Percentiles rank a stretch among this genome's conserved stretches.
phyloP scores from a whole-genome alignment of 2,888 invertebrate genomes.

The Napeogenes sylphis region DNA sequence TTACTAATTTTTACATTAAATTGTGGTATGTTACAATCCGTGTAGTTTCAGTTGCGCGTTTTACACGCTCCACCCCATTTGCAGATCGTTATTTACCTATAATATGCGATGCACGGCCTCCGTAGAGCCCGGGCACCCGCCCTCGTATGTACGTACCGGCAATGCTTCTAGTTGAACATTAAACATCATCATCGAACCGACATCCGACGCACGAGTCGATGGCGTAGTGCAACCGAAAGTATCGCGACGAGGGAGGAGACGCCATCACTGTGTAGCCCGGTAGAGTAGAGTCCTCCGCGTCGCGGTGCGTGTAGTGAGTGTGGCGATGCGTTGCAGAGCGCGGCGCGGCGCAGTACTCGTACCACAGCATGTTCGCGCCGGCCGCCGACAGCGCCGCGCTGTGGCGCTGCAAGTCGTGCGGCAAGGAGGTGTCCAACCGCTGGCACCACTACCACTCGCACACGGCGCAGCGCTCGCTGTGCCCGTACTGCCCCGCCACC shows the following conservation, averaged over 20 bases:
- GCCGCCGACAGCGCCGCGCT: constrained; percentile 83
- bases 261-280: constrained; percentile 20
- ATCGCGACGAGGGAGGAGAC: constrained; percentile 24
- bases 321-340: constrained; percentile 54
- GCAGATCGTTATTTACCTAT: constrained; percentile 39
- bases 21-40: constrained; percentile 82
- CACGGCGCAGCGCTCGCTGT: constrained; percentile 86
- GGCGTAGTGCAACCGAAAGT: constrained; percentile 30
- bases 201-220: constrained; percentile 25
- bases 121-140: constrained; percentile 31
- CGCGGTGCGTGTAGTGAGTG: constrained; percentile 16
- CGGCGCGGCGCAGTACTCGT: constrained; percentile 78
- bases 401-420: constrained; percentile 89
- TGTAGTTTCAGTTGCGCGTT: constrained; percentile 75
- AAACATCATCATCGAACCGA: constrained; percentile 10
- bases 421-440: constrained; percentile 91
- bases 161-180: constrained; percentile 31
- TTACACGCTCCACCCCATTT: constrained; percentile 59
- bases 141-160: constrained; percentile 29
- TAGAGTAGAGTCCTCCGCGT: constrained; percentile 15
- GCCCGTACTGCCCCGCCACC: constrained; percentile 90
- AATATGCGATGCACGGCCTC: constrained; percentile 37
- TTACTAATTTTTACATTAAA: constrained; percentile 85
- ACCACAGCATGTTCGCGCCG: constrained; percentile 90
- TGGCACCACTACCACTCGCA: constrained; percentile 94